Conservation (phyloP, 1,140 invertebrate species). For the Rhyzopertha dominica region DNA sequence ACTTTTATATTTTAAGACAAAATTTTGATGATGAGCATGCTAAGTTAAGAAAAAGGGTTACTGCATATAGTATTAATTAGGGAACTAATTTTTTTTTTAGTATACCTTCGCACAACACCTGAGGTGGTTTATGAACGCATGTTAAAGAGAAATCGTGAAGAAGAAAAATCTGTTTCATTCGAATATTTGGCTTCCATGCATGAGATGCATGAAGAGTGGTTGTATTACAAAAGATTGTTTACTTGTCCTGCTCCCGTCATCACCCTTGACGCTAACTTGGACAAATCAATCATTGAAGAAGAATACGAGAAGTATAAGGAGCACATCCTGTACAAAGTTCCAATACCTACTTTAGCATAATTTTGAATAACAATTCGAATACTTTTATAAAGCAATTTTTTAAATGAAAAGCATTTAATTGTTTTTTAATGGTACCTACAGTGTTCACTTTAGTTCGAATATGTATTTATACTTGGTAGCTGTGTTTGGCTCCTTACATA, state of each 20-base stretch:
- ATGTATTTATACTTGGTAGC: too few species aligned
- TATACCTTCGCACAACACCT: constrained; percentile 80
- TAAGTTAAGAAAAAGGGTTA: background rate
- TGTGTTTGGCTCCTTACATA: too few species aligned
- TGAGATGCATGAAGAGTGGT: constrained; percentile 81
- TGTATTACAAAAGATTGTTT: constrained; percentile 54
- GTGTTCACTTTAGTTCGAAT: too few species aligned
- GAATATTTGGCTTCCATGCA: constrained; percentile 74
- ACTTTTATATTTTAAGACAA: too few species aligned
- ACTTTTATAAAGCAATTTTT: too few species aligned
- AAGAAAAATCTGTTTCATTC: constrained; percentile 70
- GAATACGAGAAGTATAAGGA: constrained; percentile 57
- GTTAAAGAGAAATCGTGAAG: constrained; percentile 65
- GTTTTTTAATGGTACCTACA: too few species aligned
- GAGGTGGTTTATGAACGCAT: constrained; percentile 78
- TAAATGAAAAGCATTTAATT: too few species aligned
- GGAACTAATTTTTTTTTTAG: constrained; percentile 49
- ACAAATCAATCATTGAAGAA: constrained; percentile 54
- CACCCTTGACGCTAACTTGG: constrained; percentile 58
- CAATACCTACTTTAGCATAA: constrained; percentile 12
- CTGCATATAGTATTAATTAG: too few species aligned
- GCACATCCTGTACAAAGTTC: constrained; percentile 35
- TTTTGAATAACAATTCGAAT: too few species aligned
- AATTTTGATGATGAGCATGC: background rate
- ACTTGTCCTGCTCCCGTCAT: constrained; percentile 56